These are phyloP conservation scores for Karalla daura DNA, from an alignment of 2,797 vertebrate species.

Conservation along the genomic window DNA sequence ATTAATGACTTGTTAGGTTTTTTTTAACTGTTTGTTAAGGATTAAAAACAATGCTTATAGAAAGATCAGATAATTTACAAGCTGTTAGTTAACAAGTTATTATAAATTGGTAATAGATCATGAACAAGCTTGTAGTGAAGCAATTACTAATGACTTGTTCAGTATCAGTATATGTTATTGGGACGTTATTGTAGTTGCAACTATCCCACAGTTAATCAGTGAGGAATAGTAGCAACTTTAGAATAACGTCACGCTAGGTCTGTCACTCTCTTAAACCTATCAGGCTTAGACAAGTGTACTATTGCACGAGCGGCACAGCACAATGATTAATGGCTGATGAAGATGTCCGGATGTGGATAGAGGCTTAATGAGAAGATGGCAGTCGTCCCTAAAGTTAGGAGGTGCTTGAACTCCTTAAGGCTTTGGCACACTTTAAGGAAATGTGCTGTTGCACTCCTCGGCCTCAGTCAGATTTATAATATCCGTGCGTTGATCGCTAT, in stretches of 20 bases:
- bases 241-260: neutral
- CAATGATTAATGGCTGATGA: conserved; percentile 41
- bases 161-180: no score
- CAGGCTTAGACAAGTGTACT: conserved; percentile 10
- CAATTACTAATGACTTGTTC: no score
- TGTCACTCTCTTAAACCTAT: conserved; percentile 1
- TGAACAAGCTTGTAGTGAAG: no score
- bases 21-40: no score
- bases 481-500: conserved; percentile 73
- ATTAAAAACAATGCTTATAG: no score
- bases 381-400: conserved; percentile 43
- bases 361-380: conserved; percentile 53
- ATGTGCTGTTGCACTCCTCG: conserved; percentile 48
- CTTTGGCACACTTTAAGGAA: conserved; percentile 47
- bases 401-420: conserved; percentile 58
- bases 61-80: no score
- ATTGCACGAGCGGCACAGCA: neutral
- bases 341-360: conserved; percentile 32
- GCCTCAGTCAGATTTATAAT: conserved; percentile 67
- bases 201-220: no score
- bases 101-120: no score
- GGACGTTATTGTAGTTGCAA: no score
- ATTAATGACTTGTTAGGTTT: conserved; percentile 7
- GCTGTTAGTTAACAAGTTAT: no score
- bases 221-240: no score